Conservation (phyloP, 1,140 invertebrate species). For the Coboldia fuscipes region DNA sequence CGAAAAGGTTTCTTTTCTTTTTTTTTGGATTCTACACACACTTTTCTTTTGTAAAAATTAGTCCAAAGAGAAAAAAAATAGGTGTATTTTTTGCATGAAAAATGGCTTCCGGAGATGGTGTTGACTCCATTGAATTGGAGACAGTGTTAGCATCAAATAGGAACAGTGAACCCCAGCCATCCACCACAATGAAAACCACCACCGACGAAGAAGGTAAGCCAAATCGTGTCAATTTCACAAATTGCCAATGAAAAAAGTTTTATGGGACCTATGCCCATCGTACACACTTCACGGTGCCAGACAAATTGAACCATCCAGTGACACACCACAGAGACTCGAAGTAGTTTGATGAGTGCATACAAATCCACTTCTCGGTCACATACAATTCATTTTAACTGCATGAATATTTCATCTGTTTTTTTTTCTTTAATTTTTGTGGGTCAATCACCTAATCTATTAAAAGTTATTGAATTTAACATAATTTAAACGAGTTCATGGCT, state of each 20-base stretch:
- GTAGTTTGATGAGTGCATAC: no score
- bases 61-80: background rate
- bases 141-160: conserved; percentile 17
- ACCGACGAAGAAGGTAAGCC: conserved; percentile 11
- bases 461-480: no score
- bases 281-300: background rate
- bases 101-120: conserved; percentile 46
- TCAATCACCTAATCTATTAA: no score
- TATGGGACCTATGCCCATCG: background rate
- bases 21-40: background rate
- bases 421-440: no score
- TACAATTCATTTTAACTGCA: no score
- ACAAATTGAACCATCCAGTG: background rate
- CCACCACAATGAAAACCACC: background rate
- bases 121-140: conserved; percentile 39
- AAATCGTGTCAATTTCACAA: conserved; percentile 2
- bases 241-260: background rate
- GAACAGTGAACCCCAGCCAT: conserved; percentile 10
- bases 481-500: no score
- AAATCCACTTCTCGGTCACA: no score
- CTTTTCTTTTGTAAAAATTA: background rate
- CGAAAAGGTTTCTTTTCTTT: background rate
- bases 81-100: background rate
- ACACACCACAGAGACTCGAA: background rate
- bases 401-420: no score